These are phyloP conservation scores for Sebastes diploproa DNA, from an alignment of 2,797 vertebrate genomes.

Conservation along the genomic window DNA sequence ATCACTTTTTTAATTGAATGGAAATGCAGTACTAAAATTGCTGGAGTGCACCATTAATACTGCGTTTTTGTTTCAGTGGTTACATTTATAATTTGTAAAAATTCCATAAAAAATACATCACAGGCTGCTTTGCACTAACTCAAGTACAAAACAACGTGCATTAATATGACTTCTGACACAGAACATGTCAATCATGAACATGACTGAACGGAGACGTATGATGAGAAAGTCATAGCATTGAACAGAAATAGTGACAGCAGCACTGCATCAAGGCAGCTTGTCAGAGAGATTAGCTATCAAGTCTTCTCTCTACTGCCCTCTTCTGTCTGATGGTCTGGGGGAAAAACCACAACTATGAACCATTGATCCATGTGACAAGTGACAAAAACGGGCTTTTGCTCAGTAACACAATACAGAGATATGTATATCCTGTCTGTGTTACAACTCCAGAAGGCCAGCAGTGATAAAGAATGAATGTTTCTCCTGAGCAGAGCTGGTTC, in stretches of 20 bases:
- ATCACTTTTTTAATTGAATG: no score
- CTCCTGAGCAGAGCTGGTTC: background rate
- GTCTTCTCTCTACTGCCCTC: slow-evolving; percentile 36
- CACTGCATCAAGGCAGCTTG: background rate
- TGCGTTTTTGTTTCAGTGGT: background rate
- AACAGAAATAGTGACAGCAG: background rate
- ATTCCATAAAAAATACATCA: no score
- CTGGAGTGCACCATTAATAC: background rate
- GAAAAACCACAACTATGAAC: background rate
- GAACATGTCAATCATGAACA: background rate
- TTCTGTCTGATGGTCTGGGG: slow-evolving; percentile 7
- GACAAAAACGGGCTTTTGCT: background rate
- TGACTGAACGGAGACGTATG: background rate
- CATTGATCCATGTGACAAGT: background rate
- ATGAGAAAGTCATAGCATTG: background rate
- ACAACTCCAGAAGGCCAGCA: background rate
- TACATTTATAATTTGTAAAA: background rate
- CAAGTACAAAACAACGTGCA: background rate
- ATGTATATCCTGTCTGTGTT: background rate
- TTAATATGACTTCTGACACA: background rate
- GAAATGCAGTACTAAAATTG: no score
- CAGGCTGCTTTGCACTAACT: background rate
- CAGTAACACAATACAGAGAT: background rate
- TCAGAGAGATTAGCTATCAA: background rate
- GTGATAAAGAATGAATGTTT: background rate